Evolutionary conservation across 2,888 invertebrate species (phyloP).

Genomic region (Lasioglossum morio): DNA sequence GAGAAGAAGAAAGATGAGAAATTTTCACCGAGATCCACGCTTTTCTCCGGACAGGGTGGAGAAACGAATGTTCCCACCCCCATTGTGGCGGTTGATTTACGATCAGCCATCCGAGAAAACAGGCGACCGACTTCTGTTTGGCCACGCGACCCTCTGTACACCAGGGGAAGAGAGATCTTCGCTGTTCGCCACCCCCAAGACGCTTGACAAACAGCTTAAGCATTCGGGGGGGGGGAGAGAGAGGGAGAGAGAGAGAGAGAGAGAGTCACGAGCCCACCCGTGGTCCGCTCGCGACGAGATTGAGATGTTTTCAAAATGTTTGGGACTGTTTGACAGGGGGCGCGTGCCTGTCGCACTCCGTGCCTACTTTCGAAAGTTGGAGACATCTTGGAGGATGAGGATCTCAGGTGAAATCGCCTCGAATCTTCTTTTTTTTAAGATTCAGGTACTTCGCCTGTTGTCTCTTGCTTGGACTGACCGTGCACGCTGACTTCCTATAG

Average conservation of each 20-base stretch:
- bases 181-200: constrained; percentile 36
- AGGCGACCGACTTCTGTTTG: constrained; percentile 63
- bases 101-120: constrained; percentile 16
- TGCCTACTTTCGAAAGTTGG: neutral
- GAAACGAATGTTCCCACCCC: constrained; percentile 29
- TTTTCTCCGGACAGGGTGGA: neutral
- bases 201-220: constrained; percentile 56
- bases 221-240: neutral
- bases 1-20: neutral
- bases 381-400: neutral
- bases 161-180: constrained; percentile 33
- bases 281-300: constrained; percentile 59
- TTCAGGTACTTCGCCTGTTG: neutral
- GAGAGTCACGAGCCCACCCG: constrained; percentile 47
- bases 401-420: constrained; percentile 26
- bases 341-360: constrained; percentile 67
- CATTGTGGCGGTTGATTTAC: constrained; percentile 45
- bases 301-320: constrained; percentile 79
- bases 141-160: constrained; percentile 69
- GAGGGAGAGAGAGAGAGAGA: no score
- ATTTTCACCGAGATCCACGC: constrained; percentile 45
- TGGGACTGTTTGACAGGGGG: constrained; percentile 75
- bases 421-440: neutral
- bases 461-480: neutral
- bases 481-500: neutral